A percentile compares a stretch with the other conserved stretches of the same genome.
phyloP scores from a whole-genome alignment of 2,888 invertebrate genomes.

The Hemistola chrysoprasaria region DNA sequence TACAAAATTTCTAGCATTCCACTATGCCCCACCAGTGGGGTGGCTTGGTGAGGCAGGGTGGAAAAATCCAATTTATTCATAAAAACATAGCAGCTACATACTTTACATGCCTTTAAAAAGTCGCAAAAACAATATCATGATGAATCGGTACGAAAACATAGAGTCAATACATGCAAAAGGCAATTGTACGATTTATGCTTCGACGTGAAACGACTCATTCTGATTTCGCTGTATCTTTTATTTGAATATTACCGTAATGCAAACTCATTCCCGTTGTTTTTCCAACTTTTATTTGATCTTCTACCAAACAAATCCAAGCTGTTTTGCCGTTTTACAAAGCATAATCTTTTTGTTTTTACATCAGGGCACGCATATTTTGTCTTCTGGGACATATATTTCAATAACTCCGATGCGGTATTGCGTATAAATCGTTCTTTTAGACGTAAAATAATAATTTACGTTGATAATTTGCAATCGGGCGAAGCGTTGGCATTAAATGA shows the following conservation, averaged over 20 bases:
- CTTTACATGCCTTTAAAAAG: conserved; percentile 6
- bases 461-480: conserved; percentile 63
- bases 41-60: too few relatives aligned
- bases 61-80: too few relatives aligned
- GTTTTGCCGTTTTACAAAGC: conserved; percentile 42
- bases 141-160: conserved; percentile 32
- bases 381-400: conserved; percentile 77
- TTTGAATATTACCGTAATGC: conserved; percentile 58
- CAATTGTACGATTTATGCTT: conserved; percentile 67
- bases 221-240: conserved; percentile 66
- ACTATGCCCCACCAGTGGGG: too few relatives aligned
- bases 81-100: not conserved
- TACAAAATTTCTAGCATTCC: too few relatives aligned
- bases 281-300: conserved; percentile 31
- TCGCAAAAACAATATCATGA: conserved; percentile 30
- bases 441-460: conserved; percentile 69
- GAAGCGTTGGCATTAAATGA: too few relatives aligned
- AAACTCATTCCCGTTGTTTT: conserved; percentile 60
- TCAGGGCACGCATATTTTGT: conserved; percentile 52
- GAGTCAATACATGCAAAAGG: conserved; percentile 57
- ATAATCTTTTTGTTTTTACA: conserved; percentile 41
- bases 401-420: conserved; percentile 67
- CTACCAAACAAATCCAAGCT: conserved; percentile 41
- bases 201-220: conserved; percentile 66
- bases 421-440: conserved; percentile 74